Base-by-base conservation (phyloP, 2,888 invertebrate genomes). In the Stenurella melanura region DNA sequence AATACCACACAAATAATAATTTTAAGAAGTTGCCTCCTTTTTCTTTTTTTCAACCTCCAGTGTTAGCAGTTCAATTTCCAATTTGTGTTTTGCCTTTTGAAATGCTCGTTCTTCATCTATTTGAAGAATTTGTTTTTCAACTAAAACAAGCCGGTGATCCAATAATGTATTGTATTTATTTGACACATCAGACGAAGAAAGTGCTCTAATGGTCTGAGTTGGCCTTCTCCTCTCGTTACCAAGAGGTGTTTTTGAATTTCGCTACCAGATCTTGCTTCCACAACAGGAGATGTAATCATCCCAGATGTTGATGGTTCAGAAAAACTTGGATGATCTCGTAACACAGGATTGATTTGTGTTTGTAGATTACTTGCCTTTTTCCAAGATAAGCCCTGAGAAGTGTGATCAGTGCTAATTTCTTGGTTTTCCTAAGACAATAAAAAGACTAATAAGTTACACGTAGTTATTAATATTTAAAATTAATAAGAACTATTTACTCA, bases 51-150 rank as follows among this genome's bases (percentile, higher is more conserved):
- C 61, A 61, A 21, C 26, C 30, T 26, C 61, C 26, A 30, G 2
- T 21, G 21, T n/a, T 34, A 30, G 61, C n/a, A 61, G 15, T 61
- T 61, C 61, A 15, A 61, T 7, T 61, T 61, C 30, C n/a, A 61
- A 61, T 30, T 30, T 26, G 30, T n/a, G 15, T 15, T 61, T 61
- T 15, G 30, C 6, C 30, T 30, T 61, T n/a, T 61, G 61, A 21
- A 61, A 61, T 61, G 61, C 18, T 7, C 19, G 19, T 60, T 60
- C 60, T 60, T 60, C 21, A 19, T 60, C 60, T 26, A 60, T 19
- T 19, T 30, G 21, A 30, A 30, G 26, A 61, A 30, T 61, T 61
- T 61, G 61, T 61, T 61, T 61, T 61, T 61, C 61, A 61, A 61
- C 7, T 61, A 30, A 30, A 61, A 61, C 61, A n/a, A 30, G 30